Evolutionary conservation across 2,888 invertebrate species (phyloP), one percentile per base, ranked within the genome.

Genomic region (Teleogryllus oceanicus): DNA sequence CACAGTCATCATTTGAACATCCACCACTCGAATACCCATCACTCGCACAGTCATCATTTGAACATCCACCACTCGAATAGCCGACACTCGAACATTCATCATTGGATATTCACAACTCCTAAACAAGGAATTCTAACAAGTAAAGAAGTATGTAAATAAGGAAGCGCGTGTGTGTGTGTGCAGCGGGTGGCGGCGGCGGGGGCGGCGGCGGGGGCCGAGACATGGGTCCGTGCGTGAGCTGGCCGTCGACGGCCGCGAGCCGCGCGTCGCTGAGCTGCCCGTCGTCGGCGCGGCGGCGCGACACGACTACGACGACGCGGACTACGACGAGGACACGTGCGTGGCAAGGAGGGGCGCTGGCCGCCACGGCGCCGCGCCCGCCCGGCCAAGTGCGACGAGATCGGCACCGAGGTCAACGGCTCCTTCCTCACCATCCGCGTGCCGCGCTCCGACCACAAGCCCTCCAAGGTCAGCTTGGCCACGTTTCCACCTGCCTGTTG

Each of bases 381-480:
- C 13, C 16, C 62, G 62, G n/a, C 62, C 16, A 62, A 62, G 62
- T 62, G 13, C 62, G 62, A 62, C 62, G 62, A 62, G 62, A 62
- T 62, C 62, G 62, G 62, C 62, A n/a, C 62, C 16, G 62, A 62
- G 16, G n/a, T 62, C 62, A 62, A 62, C 62, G 62, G 62, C 62
- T 18, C 13, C 62, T 62, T 62, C 62, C 62, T 62, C 62, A 62
- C 62, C 62, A 62, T 62, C 62, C 62, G 62, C 62, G 62, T 62
- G 62, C 62, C 62, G 16, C 13, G n/a, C 16, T 37, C 37, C 37
- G 13, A 62, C n/a, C 62, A n/a, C 62, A 62, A 62, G 62, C 62
- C 62, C 16, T n/a, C 62, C 62, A 62, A 62, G 62, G 62, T 18
- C 16, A 62, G 16, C 16, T 12, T n/a, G n/a, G n/a, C n/a, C n/a